Conservation (phyloP, 1,140 invertebrate species). For the Drosophila watanabei region DNA sequence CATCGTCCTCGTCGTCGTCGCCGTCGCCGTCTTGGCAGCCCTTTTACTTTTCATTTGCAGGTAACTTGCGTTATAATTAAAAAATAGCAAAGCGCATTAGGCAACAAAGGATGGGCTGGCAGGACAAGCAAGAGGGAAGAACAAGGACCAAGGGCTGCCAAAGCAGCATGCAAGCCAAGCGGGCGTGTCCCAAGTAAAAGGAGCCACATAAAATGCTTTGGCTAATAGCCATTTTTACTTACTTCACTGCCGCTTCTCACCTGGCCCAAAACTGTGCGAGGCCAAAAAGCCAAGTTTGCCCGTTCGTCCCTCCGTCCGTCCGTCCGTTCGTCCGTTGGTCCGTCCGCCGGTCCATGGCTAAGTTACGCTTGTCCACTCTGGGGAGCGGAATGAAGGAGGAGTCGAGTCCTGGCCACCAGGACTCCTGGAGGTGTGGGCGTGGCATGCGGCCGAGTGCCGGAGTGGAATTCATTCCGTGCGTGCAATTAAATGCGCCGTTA, state of each 20-base stretch:
- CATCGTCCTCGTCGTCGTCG: constrained; percentile 21
- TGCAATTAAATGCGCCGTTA: constrained; percentile 83
- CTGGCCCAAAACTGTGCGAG: constrained; percentile 54
- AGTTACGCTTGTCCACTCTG: constrained; percentile 69
- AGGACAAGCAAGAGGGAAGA: not conserved
- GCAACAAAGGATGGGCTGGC: constrained; percentile 69
- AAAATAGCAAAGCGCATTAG: constrained; percentile 83
- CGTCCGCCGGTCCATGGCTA: constrained; percentile 40
- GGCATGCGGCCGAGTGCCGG: constrained; percentile 50
- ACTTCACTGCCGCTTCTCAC: constrained; percentile 68
- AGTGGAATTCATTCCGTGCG: constrained; percentile 70
- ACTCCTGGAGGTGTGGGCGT: constrained; percentile 20
- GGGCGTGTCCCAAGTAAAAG: constrained; percentile 67
- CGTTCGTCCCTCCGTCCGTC: constrained; percentile 8
- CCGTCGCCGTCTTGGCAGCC: constrained; percentile 73
- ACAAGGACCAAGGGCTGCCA: not conserved
- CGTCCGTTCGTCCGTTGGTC: constrained; percentile 8
- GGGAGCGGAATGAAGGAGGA: constrained; percentile 7
- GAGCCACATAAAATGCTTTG: constrained; percentile 81
- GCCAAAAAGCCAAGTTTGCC: constrained; percentile 80
- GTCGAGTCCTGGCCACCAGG: not conserved
- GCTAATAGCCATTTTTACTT: constrained; percentile 84
- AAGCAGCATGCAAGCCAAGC: constrained; percentile 25
- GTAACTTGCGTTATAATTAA: constrained; percentile 83
- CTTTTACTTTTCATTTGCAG: constrained; percentile 83